Percentiles rank a stretch among this genome's conserved stretches.
phyloP scores from a whole-genome alignment of 2,797 vertebrate genomes.

The Myotis daubentonii region DNA sequence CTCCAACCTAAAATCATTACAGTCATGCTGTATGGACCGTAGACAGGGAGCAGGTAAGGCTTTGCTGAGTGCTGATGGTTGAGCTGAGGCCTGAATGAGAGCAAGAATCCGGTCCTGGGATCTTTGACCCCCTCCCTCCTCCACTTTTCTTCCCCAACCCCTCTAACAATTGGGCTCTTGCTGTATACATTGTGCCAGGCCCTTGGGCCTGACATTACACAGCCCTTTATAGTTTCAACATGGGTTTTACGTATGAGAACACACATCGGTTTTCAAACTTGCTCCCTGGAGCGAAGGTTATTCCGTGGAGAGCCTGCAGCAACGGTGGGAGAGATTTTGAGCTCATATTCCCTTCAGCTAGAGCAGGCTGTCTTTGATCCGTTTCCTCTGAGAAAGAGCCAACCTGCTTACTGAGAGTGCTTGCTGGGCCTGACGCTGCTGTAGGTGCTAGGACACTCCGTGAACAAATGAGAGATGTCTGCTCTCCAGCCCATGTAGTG shows the following conservation, averaged over 20 bases:
- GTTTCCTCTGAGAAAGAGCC: slow-evolving; percentile 34
- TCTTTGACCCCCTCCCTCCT: neutral
- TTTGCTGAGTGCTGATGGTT: neutral
- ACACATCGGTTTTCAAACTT: neutral
- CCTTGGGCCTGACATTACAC: neutral
- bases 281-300: neutral
- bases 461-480: neutral
- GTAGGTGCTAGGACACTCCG: neutral
- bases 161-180: neutral
- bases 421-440: neutral
- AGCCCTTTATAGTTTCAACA: neutral
- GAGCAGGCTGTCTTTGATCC: neutral
- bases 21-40: neutral
- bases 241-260: neutral
- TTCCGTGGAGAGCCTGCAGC: neutral
- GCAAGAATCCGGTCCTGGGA: neutral
- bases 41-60: neutral
- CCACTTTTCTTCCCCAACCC: too few species aligned
- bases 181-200: neutral
- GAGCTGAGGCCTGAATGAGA: neutral
- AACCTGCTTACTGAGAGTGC: neutral
- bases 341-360: neutral
- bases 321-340: neutral
- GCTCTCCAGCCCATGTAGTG: neutral
- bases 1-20: neutral